Evolutionary conservation across 30 jellyfish, hydroid and myxozoan genomes (phyloP).

Genomic region (Chrysaora quinquecirrha): DNA sequence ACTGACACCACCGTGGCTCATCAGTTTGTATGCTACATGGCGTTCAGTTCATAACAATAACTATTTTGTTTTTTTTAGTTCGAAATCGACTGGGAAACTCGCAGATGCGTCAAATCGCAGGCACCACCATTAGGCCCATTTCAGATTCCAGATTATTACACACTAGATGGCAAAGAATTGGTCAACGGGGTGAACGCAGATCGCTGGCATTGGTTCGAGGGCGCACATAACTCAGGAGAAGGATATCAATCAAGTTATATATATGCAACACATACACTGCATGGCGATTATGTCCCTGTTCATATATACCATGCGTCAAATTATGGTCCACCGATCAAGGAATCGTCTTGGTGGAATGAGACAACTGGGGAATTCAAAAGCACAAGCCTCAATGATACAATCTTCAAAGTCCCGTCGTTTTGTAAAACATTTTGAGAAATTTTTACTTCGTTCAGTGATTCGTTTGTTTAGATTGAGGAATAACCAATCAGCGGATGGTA

Average conservation of each 20-base stretch:
- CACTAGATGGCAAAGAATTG: conserved; percentile 43
- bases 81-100: conserved; percentile 50
- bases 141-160: conserved; percentile 50
- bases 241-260: conserved; percentile 59
- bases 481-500: no score
- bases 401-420: conserved; percentile 55
- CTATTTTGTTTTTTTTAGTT: conserved; percentile 29
- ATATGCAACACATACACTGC: conserved; percentile 59
- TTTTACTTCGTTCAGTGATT: no score
- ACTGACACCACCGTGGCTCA: no score
- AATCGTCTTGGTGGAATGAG: conserved; percentile 59
- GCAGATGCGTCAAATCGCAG: conserved; percentile 41
- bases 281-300: conserved; percentile 58
- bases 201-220: conserved; percentile 75
- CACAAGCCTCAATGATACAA: conserved; percentile 42
- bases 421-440: conserved; percentile 6
- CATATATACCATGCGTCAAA: conserved; percentile 45
- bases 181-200: conserved; percentile 72
- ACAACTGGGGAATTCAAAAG: conserved; percentile 65
- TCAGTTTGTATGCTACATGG: no score
- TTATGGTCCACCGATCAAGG: conserved; percentile 47
- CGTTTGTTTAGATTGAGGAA: no score
- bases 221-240: conserved; percentile 47
- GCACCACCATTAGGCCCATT: conserved; percentile 59
- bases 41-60: no score